phyloP scores from a whole-genome alignment of 2,797 vertebrate genomes.

The Zalophus californianus region DNA sequence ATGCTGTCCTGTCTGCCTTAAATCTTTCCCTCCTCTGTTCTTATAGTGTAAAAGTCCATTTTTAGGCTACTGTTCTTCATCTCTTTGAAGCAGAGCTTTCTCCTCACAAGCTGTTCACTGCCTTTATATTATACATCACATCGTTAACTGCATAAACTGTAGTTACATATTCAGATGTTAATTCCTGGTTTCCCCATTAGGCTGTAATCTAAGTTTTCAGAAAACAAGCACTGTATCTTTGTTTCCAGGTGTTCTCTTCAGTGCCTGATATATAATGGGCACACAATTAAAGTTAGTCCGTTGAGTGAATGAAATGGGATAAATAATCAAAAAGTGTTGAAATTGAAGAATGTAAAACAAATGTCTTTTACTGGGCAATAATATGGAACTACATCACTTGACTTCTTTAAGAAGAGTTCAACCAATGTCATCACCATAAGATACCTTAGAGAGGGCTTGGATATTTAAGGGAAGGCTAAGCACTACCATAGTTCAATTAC shows the following conservation, averaged over 20 bases:
- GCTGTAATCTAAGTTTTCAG: background rate
- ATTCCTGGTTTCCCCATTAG: background rate
- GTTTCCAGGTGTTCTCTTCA: background rate
- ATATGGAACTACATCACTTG: background rate
- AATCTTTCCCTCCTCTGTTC: background rate
- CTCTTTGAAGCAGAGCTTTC: background rate
- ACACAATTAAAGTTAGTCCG: background rate
- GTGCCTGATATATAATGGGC: background rate
- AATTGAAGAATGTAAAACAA: background rate
- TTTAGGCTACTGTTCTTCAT: background rate
- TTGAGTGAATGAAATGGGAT: background rate
- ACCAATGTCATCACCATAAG: background rate
- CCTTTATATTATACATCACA: background rate
- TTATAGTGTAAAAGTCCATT: background rate
- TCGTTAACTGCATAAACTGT: background rate
- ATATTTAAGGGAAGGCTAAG: background rate
- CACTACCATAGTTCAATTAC: background rate
- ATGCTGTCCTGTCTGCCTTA: background rate
- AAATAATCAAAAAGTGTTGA: background rate
- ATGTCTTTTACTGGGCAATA: background rate
- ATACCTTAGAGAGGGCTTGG: background rate
- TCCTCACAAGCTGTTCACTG: background rate
- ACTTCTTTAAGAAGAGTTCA: background rate
- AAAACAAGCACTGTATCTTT: background rate
- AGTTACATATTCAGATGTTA: background rate